Evolutionary conservation across 2,113 vertebrate genomes (phyloP).

Genomic region (Amblyornis subalaris): DNA sequence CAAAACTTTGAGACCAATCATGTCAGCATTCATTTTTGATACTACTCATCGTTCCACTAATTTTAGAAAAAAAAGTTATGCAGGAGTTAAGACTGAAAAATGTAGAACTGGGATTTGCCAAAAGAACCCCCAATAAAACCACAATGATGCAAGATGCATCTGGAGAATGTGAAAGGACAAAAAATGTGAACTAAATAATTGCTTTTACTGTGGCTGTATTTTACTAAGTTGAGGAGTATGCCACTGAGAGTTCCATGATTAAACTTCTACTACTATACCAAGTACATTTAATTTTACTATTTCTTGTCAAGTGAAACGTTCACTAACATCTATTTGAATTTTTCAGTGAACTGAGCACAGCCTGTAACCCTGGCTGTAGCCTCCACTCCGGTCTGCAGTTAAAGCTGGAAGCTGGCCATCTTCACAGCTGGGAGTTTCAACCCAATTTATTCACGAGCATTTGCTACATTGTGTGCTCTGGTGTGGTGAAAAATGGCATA

Average conservation of each 20-base stretch:
- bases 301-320: neutral
- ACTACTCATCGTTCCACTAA: neutral
- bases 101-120: neutral
- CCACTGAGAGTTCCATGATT: neutral
- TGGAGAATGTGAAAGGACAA: neutral
- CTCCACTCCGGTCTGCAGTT: neutral
- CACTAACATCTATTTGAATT: neutral
- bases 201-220: neutral
- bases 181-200: neutral
- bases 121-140: neutral
- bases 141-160: neutral
- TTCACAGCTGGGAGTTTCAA: slow-evolving; percentile 4
- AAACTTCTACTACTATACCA: neutral
- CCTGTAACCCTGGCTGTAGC: neutral
- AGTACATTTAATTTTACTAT: neutral
- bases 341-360: neutral
- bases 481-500: neutral
- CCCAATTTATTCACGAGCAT: neutral
- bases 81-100: neutral
- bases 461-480: neutral
- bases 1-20: neutral
- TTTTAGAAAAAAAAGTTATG: neutral
- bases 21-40: neutral
- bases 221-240: neutral
- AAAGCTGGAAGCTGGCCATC: slow-evolving; percentile 2